Percentiles rank a stretch among this genome's conserved stretches.
Conservation (phyloP, 1,140 invertebrate species). For the Brachionus calyciflorus region DNA sequence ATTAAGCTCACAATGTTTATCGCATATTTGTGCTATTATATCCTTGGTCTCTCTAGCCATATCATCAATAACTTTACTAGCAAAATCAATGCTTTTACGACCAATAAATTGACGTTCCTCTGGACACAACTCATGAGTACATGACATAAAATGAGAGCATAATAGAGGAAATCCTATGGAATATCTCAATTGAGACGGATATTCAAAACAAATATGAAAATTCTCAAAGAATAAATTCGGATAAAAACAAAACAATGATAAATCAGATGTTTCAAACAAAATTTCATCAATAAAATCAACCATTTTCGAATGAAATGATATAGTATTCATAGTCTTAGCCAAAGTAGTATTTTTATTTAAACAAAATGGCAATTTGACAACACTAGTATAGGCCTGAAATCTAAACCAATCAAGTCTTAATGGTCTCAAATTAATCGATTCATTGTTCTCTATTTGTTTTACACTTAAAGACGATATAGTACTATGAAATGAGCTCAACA, state of each 20-base stretch:
- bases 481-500: slow-evolving; percentile 86
- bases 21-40: slow-evolving; percentile 43
- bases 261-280: slow-evolving; percentile 88
- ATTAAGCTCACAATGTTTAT: slow-evolving; percentile 28
- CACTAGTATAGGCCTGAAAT: slow-evolving; percentile 77
- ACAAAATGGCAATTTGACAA: slow-evolving; percentile 75
- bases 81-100: slow-evolving; percentile 42
- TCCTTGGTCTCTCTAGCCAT: slow-evolving; percentile 39
- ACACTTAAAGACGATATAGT: slow-evolving; percentile 75
- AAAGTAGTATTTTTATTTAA: slow-evolving; percentile 82
- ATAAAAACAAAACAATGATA: slow-evolving; percentile 86
- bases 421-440: slow-evolving; percentile 89
- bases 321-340: slow-evolving; percentile 84
- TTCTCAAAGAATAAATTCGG: slow-evolving; percentile 94
- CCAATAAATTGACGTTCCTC: slow-evolving; percentile 69
- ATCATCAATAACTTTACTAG: slow-evolving; percentile 32
- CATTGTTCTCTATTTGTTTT: slow-evolving; percentile 94
- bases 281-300: slow-evolving; percentile 97
- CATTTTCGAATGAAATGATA: slow-evolving; percentile 95
- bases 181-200: slow-evolving; percentile 93
- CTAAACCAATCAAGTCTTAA: slow-evolving; percentile 95
- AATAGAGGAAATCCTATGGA: slow-evolving; percentile 96
- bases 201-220: slow-evolving; percentile 96
- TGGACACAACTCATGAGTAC: slow-evolving; percentile 94
- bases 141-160: slow-evolving; percentile 94